Evolutionary conservation across 2,888 invertebrate genomes (phyloP), one percentile per base, ranked within the genome.

Genomic region (Lepidocyrtinus sp.): DNA sequence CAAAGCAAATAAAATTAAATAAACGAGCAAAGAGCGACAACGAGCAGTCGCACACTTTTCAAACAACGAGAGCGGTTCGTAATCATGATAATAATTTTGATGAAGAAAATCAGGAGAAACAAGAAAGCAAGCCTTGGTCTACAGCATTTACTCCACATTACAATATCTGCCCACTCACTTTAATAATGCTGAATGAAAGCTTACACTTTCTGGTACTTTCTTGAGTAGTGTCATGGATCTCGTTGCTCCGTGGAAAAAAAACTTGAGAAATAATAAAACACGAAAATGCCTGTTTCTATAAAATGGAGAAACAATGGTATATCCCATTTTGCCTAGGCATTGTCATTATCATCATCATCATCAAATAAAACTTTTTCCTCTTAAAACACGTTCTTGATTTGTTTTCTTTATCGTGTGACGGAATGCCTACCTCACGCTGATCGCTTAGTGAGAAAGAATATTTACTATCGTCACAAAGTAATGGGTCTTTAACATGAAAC

Each of bases 1-100:
- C 69, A 81, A 72, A 81, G 72, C 75, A 81, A 81, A 81, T 81
- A 63, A 75, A 75, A 81, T 81, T 81, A 81, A n/a, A n/a, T n/a
- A n/a, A 81, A 72, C 71, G 69, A 72, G 72, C 62, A 75, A 75
- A 81, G 71, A 68, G 74, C 65, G 71, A 80, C 50, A 45, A 71
- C 26, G 68, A 46, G 59, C 59, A 59, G 59, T 59, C 59, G n/a
- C n/a, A n/a, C n/a, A n/a, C n/a, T n/a, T n/a, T 12, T 5, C 55
- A 55, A 61, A 36, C 21, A 25, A 72, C 9, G 77, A 71, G 36
- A 65, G 78, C 73, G n/a, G 78, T 78, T 63, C 62, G 68, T 73
- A 78, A 78, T 78, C 72, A 73, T 69, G 80, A 75, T 80, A 80
- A 80, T 80, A 71, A 80, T 70, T 73, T 80, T 80, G 75, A 80